A percentile compares a stretch with the other conserved stretches of the same genome.
Conservation (phyloP, 2,113 vertebrate genomes). For the Hydrolagus affinis region DNA sequence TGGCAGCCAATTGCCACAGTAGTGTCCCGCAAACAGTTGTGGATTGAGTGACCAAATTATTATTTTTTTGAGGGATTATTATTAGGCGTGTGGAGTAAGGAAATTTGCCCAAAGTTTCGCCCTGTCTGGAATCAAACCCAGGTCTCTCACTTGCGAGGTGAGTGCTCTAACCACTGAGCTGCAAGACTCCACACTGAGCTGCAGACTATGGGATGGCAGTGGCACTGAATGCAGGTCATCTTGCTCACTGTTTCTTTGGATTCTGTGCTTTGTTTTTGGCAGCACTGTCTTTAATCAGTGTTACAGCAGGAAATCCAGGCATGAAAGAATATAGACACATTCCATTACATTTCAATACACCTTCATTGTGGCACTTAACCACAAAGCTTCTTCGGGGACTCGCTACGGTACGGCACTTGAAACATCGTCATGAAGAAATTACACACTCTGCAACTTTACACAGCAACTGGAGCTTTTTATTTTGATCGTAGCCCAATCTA, state of each 20-base stretch:
- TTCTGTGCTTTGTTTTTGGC: slow-evolving; percentile 14
- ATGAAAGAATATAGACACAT: slow-evolving; percentile 17
- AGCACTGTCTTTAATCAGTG: slow-evolving; percentile 17
- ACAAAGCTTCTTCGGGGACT: slow-evolving; percentile 5
- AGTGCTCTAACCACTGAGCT: too few species aligned
- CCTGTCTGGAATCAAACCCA: too few species aligned
- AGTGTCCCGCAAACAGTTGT: too few species aligned
- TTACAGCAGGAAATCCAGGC: slow-evolving; percentile 1
- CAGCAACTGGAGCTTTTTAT: not conserved
- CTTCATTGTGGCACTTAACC: slow-evolving; percentile 26
- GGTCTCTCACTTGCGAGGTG: too few species aligned
- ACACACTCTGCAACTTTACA: slow-evolving; percentile 28
- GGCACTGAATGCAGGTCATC: slow-evolving; percentile 1
- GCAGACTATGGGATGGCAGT: not conserved
- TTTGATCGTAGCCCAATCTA: slow-evolving; percentile 11
- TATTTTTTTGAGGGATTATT: too few species aligned
- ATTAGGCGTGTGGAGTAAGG: too few species aligned
- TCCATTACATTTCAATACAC: slow-evolving; percentile 29
- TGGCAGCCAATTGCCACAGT: too few species aligned
- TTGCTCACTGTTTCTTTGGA: not conserved
- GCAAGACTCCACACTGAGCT: too few species aligned
- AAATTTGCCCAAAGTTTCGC: too few species aligned
- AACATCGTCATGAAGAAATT: slow-evolving; percentile 24
- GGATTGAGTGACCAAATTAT: too few species aligned
- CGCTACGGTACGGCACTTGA: slow-evolving; percentile 8